These are phyloP conservation scores for Selenia dentaria DNA, from an alignment of 2,888 invertebrate genomes.

Conservation along the genomic window DNA sequence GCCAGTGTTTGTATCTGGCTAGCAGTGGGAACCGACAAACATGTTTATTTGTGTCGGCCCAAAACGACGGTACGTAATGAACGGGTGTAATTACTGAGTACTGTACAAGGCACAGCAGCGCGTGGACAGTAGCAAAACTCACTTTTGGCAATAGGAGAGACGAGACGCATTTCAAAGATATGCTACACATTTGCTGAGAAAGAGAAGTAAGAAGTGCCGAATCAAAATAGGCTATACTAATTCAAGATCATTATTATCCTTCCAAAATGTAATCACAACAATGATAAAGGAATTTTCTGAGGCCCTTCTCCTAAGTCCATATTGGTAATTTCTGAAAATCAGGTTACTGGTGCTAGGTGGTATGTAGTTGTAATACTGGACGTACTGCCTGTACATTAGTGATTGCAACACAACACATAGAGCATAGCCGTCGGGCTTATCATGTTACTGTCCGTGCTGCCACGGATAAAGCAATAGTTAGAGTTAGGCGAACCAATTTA, in stretches of 20 bases:
- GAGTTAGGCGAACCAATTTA: slow-evolving; percentile 10
- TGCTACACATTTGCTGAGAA: too few species aligned
- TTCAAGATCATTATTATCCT: too few species aligned
- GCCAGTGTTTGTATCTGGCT: slow-evolving; percentile 5
- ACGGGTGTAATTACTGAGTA: slow-evolving; percentile 23
- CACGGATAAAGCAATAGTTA: slow-evolving; percentile 5
- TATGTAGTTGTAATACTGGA: background rate
- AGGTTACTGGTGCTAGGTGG: too few species aligned
- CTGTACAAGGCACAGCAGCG: background rate
- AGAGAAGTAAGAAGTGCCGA: too few species aligned
- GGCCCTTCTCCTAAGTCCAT: too few species aligned
- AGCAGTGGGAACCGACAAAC: slow-evolving; percentile 44
- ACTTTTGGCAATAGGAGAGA: background rate
- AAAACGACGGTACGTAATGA: slow-evolving; percentile 40
- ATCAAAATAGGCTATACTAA: too few species aligned
- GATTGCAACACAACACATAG: slow-evolving; percentile 12
- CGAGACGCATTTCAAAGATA: too few species aligned
- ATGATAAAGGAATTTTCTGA: too few species aligned
- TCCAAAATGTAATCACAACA: too few species aligned
- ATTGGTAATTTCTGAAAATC: too few species aligned
- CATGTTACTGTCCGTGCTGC: slow-evolving; percentile 10
- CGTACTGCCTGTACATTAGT: background rate
- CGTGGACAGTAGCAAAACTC: background rate
- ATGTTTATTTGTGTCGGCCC: slow-evolving; percentile 53
- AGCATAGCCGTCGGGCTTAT: slow-evolving; percentile 12